Conservation (phyloP, 1,140 invertebrate species). For the Drosophila ogumai region DNA sequence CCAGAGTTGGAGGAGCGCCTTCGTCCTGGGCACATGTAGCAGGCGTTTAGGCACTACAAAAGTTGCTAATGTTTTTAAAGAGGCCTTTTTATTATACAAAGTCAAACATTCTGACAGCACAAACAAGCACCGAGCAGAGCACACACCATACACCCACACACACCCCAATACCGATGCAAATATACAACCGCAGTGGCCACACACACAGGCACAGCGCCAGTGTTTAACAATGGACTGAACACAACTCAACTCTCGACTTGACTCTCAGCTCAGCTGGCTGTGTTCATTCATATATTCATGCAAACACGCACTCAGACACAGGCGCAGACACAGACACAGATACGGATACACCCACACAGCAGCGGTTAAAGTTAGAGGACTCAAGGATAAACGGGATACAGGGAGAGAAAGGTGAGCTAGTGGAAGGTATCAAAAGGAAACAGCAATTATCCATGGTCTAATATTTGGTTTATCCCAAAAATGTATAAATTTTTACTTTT, state of each 20-base stretch:
- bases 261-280: conserved; percentile 62
- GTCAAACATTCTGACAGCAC: conserved; percentile 78
- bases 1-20: neutral
- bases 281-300: conserved; percentile 71
- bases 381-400: neutral
- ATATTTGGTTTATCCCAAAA: neutral
- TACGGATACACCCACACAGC: conserved; percentile 35
- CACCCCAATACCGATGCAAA: conserved; percentile 23
- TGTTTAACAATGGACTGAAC: conserved; percentile 71
- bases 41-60: conserved; percentile 77
- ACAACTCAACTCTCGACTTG: conserved; percentile 61
- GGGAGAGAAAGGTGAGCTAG: neutral
- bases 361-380: neutral
- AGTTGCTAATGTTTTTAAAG: conserved; percentile 84
- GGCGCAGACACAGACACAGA: conserved; percentile 1
- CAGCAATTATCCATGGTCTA: too few relatives aligned
- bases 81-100: conserved; percentile 83
- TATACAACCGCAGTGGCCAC: conserved; percentile 39
- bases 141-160: conserved; percentile 19
- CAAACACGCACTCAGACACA: conserved; percentile 42
- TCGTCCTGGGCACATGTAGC: conserved; percentile 59
- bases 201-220: conserved; percentile 24
- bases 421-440: neutral
- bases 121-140: conserved; percentile 46
- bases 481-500: neutral